Evolutionary conservation across 2,888 invertebrate genomes (phyloP).

Genomic region (Podotricha telesiphe): DNA sequence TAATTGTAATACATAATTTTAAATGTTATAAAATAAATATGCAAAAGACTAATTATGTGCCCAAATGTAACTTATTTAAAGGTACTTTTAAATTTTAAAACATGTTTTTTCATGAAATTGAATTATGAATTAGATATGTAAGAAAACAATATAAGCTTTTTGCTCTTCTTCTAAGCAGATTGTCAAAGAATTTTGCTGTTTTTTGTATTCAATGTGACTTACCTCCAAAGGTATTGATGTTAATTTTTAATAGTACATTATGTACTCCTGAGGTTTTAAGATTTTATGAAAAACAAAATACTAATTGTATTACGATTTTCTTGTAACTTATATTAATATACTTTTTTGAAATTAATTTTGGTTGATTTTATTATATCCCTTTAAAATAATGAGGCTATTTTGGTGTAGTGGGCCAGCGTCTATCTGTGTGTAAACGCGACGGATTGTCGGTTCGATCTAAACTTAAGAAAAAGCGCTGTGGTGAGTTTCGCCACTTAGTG

Average conservation of each 20-base stretch:
- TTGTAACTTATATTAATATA: slow-evolving; percentile 18
- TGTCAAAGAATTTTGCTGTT: slow-evolving; percentile 3
- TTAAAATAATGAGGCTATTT: neutral
- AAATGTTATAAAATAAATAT: too few species aligned
- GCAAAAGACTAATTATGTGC: too few species aligned
- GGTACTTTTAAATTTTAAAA: neutral
- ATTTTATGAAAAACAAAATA: neutral
- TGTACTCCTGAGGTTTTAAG: slow-evolving; percentile 8
- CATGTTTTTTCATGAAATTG: slow-evolving; percentile 6
- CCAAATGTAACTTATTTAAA: too few species aligned
- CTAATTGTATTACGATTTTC: slow-evolving; percentile 16
- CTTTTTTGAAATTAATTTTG: neutral
- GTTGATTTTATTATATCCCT: neutral
- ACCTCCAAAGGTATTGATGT: slow-evolving; percentile 5
- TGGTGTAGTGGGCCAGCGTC: too few species aligned
- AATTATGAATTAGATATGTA: slow-evolving; percentile 3
- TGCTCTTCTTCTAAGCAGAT: neutral
- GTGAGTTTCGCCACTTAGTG: too few species aligned
- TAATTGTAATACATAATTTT: too few species aligned
- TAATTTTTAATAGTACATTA: slow-evolving; percentile 15
- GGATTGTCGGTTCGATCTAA: too few species aligned
- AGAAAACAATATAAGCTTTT: neutral
- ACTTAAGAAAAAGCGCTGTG: too few species aligned
- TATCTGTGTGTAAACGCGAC: too few species aligned
- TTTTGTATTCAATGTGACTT: neutral